phyloP scores from a whole-genome alignment of 2,113 vertebrate species.

The Nipponia nippon region DNA sequence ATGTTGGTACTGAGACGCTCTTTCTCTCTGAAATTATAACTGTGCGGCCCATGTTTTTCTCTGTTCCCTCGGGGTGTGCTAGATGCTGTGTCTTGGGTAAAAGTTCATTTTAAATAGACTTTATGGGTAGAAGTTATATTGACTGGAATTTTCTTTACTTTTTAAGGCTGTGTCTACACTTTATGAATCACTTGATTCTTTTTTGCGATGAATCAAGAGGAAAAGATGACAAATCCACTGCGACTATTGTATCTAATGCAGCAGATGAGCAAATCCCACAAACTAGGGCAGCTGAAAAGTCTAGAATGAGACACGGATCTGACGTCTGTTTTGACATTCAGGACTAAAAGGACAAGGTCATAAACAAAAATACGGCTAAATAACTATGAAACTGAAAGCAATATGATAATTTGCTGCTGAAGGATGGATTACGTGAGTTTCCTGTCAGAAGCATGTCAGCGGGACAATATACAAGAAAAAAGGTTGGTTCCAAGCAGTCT shows the following conservation, averaged over 20 bases:
- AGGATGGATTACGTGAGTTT: neutral
- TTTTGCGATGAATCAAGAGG: conserved; percentile 23
- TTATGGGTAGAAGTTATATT: neutral
- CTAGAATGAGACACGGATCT: neutral
- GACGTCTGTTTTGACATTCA: neutral
- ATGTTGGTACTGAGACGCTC: neutral
- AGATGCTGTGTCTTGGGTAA: neutral
- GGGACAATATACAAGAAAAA: neutral
- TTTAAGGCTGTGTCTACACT: conserved; percentile 53
- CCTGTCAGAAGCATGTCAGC: neutral
- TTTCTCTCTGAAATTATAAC: neutral
- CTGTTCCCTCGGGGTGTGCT: neutral
- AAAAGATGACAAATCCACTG: neutral
- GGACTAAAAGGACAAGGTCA: neutral
- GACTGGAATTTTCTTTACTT: conserved; percentile 14
- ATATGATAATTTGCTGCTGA: neutral
- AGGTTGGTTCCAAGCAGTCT: neutral
- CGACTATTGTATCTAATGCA: neutral
- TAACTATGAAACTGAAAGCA: neutral
- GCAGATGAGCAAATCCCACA: neutral
- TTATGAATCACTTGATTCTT: conserved; percentile 51
- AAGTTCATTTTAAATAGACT: neutral
- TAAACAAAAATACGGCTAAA: neutral
- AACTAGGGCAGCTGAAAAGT: neutral
- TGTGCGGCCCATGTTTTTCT: neutral